Evolutionary conservation across 2,113 vertebrate species (phyloP).

Genomic region (Craseonycteris thonglongyai): DNA sequence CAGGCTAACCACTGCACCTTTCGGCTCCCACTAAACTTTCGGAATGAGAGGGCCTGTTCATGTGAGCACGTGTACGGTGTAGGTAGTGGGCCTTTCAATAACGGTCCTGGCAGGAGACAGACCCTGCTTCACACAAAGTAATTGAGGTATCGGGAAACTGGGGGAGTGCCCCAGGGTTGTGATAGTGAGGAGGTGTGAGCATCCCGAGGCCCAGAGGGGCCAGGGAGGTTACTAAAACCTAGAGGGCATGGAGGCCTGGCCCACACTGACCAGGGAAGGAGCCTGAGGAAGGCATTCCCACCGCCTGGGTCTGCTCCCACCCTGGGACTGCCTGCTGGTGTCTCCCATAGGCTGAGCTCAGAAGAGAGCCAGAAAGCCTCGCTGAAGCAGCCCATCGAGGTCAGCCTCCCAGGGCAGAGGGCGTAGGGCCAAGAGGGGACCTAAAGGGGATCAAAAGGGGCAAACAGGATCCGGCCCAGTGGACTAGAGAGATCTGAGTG

Average conservation of each 20-base stretch:
- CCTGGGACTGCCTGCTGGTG: accelerated
- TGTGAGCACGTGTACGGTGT: not conserved
- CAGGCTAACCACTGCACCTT: not conserved
- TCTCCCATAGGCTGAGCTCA: not conserved
- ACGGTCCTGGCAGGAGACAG: not conserved
- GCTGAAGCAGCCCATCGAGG: not conserved
- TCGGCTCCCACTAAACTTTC: not conserved
- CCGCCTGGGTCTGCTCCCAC: not conserved
- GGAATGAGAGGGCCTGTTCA: not conserved
- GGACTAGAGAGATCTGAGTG: not conserved
- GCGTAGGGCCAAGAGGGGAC: accelerated
- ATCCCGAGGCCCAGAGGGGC: not conserved
- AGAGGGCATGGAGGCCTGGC: not conserved
- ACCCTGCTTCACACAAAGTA: not conserved
- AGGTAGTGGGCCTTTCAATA: not conserved
- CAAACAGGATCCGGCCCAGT: not conserved
- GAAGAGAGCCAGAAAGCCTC: not conserved
- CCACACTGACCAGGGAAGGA: not conserved
- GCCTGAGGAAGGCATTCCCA: no score
- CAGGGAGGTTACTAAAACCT: not conserved
- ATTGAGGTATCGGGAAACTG: not conserved
- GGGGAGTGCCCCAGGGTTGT: accelerated
- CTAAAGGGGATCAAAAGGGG: no score
- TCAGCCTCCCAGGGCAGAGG: not conserved
- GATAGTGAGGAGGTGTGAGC: not conserved